phyloP scores from a whole-genome alignment of 2,888 invertebrate genomes.

The Euplagia quadripunctaria region DNA sequence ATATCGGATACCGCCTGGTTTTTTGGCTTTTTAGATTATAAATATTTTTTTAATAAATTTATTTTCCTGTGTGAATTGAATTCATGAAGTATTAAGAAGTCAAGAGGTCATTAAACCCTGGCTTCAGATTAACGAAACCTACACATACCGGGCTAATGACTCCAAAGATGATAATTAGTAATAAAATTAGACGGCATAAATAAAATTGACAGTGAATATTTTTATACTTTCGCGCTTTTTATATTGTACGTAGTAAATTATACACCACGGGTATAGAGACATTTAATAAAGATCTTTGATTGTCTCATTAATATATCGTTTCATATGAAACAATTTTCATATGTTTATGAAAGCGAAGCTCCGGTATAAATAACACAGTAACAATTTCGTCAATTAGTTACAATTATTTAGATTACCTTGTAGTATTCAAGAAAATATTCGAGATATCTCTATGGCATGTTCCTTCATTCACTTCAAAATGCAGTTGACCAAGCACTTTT shows the following conservation, averaged over 20 bases:
- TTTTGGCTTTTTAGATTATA: neutral
- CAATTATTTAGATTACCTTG: no score
- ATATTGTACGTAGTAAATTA: neutral
- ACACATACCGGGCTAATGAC: neutral
- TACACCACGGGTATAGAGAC: neutral
- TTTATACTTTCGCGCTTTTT: neutral
- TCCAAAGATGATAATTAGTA: neutral
- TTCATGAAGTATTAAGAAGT: neutral
- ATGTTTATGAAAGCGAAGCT: no score
- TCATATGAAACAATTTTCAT: no score
- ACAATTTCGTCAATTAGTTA: no score
- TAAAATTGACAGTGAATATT: neutral
- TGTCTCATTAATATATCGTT: no score
- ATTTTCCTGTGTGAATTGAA: neutral
- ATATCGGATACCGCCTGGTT: neutral
- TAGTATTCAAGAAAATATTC: no score
- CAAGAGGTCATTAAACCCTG: neutral
- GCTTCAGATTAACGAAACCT: neutral
- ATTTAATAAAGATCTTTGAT: no score
- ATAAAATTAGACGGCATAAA: neutral
- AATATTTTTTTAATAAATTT: neutral
- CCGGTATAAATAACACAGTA: no score
- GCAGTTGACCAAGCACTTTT: no score
- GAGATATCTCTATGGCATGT: no score
- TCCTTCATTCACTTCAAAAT: no score